A percentile compares a stretch with the other conserved stretches of the same genome.
These are phyloP conservation scores for Ageneiosus marmoratus DNA, from an alignment of 2,113 vertebrate species.

Conservation along the genomic window DNA sequence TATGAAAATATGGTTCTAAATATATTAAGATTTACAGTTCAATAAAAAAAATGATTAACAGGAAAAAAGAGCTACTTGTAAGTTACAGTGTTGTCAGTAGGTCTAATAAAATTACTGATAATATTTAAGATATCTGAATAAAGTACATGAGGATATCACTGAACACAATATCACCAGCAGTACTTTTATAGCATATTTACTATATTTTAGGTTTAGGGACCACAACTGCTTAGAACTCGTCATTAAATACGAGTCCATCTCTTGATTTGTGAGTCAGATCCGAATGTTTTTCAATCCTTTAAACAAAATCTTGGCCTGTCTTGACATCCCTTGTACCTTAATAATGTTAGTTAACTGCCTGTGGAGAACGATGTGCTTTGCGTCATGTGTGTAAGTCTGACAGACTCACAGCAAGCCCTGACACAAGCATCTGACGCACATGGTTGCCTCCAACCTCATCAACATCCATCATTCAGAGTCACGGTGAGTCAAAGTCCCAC, in stretches of 20 bases:
- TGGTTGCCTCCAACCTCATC: background rate
- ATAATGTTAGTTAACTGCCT: background rate
- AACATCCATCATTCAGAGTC: constrained; percentile 2
- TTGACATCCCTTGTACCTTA: background rate
- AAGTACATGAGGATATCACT: background rate
- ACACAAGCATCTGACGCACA: constrained; percentile 29
- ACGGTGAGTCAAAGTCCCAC: constrained; percentile 5
- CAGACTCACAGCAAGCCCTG: constrained; percentile 9
- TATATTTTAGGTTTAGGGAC: background rate
- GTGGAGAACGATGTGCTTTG: background rate
- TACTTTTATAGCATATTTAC: background rate
- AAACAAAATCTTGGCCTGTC: background rate
- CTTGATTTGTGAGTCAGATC: background rate
- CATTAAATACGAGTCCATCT: background rate
- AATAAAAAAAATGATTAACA: background rate
- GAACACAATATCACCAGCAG: background rate
- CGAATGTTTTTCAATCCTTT: background rate
- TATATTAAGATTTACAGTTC: background rate
- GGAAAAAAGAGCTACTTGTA: background rate
- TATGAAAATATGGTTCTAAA: background rate
- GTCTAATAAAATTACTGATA: background rate
- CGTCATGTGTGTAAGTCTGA: background rate
- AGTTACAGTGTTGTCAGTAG: background rate
- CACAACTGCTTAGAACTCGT: background rate
- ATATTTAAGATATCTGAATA: background rate